Conservation (phyloP, 2,888 invertebrate species). For the Limulus polyphemus region DNA sequence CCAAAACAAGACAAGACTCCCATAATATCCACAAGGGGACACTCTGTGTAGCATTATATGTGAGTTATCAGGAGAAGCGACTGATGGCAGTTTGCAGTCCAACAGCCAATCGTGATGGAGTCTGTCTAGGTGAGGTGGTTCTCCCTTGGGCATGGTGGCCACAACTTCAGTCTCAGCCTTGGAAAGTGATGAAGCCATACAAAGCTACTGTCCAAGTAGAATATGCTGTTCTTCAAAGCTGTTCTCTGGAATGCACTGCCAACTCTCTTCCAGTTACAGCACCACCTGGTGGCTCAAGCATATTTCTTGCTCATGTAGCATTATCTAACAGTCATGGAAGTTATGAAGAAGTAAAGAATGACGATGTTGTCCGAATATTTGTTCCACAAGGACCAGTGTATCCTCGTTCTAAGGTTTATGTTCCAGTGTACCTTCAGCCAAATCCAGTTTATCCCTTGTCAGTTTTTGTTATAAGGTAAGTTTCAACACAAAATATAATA, state of each 20-base stretch:
- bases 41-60: conserved; percentile 29
- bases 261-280: conserved; percentile 47
- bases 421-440: conserved; percentile 65
- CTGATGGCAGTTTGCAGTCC: conserved; percentile 85
- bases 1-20: conserved; percentile 6
- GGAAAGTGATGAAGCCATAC: conserved; percentile 23
- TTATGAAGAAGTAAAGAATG: conserved; percentile 69
- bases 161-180: conserved; percentile 18
- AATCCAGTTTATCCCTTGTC: conserved; percentile 41
- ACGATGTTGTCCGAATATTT: conserved; percentile 71
- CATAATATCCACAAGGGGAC: conserved; percentile 7
- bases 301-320: conserved; percentile 45
- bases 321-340: conserved; percentile 63
- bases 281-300: conserved; percentile 50
- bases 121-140: conserved; percentile 74
- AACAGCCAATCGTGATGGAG: conserved; percentile 71
- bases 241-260: conserved; percentile 19
- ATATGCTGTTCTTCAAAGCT: conserved; percentile 57
- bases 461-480: conserved; percentile 68
- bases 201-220: conserved; percentile 56
- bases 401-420: conserved; percentile 75
- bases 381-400: conserved; percentile 78
- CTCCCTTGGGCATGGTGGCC: conserved; percentile 86
- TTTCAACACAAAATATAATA: no score
- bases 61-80: conserved; percentile 39